Conservation (phyloP, 2,113 vertebrate species). For the Actinemys pallida region DNA sequence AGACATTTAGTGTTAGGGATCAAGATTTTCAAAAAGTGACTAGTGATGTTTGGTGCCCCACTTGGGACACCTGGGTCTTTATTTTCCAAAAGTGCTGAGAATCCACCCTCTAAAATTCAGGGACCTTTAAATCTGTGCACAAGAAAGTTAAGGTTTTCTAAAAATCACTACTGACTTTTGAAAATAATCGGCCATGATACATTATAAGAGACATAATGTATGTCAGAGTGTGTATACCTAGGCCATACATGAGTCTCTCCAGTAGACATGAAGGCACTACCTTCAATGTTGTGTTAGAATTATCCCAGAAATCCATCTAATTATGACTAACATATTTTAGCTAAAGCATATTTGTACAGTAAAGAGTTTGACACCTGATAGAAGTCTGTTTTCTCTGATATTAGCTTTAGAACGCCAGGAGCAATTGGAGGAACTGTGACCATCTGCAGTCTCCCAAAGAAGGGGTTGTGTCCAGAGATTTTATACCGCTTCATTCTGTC, state of each 20-base stretch:
- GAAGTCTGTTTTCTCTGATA: slow-evolving; percentile 92
- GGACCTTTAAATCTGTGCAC: background rate
- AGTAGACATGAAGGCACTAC: background rate
- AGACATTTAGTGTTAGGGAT: background rate
- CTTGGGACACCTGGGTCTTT: background rate
- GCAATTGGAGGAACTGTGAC: slow-evolving; percentile 92
- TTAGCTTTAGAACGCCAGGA: slow-evolving; percentile 83
- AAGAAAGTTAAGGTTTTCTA: background rate
- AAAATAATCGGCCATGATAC: background rate
- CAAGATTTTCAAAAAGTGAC: background rate
- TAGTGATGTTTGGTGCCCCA: background rate
- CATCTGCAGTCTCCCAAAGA: slow-evolving; percentile 93
- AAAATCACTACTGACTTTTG: background rate
- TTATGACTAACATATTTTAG: background rate
- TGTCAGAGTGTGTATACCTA: background rate
- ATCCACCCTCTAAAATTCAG: background rate
- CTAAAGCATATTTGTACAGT: background rate
- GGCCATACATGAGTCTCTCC: background rate
- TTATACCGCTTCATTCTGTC: slow-evolving; percentile 92
- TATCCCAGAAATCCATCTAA: background rate
- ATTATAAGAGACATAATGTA: background rate
- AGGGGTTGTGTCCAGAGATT: slow-evolving; percentile 84
- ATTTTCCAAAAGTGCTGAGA: background rate
- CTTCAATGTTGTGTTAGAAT: background rate
- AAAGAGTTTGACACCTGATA: slow-evolving; percentile 85